A percentile compares a stretch with the other conserved stretches of the same genome.
phyloP scores from a whole-genome alignment of 1,140 invertebrate genomes.

The Rhagoletis zephyria region DNA sequence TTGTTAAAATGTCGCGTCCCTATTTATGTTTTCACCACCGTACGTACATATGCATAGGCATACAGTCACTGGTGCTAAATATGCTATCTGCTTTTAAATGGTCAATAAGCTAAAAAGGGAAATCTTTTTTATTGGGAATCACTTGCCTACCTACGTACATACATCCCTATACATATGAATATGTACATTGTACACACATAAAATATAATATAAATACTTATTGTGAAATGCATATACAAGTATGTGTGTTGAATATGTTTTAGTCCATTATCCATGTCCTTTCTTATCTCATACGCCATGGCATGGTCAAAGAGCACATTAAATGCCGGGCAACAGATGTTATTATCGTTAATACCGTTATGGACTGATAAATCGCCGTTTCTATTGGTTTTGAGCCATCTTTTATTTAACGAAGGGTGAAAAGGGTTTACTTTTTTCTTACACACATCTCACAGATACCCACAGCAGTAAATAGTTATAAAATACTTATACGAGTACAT shows the following conservation, averaged over 20 bases:
- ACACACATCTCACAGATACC: too few species aligned
- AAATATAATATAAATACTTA: background rate
- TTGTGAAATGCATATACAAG: background rate
- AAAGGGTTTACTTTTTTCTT: background rate
- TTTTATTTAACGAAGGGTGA: background rate
- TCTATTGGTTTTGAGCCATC: background rate
- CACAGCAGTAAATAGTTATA: too few species aligned
- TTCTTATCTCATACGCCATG: conserved; percentile 6
- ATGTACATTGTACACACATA: background rate
- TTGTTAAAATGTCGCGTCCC: too few species aligned
- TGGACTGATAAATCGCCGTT: conserved; percentile 1
- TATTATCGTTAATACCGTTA: conserved; percentile 39
- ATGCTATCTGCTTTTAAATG: conserved; percentile 40
- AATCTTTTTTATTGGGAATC: conserved; percentile 31
- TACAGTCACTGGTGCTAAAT: background rate
- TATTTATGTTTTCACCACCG: background rate
- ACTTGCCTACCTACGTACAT: background rate
- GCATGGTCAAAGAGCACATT: conserved; percentile 35
- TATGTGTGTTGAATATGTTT: background rate
- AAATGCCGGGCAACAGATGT: conserved; percentile 31
- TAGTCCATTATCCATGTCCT: background rate
- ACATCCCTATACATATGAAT: background rate
- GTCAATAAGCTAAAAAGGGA: conserved; percentile 45
- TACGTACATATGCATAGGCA: background rate
- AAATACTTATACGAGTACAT: too few species aligned